Percentiles rank a stretch among this genome's conserved stretches.
Evolutionary conservation across 2,888 invertebrate species (phyloP).

Genomic region (Sinelater perroti): DNA sequence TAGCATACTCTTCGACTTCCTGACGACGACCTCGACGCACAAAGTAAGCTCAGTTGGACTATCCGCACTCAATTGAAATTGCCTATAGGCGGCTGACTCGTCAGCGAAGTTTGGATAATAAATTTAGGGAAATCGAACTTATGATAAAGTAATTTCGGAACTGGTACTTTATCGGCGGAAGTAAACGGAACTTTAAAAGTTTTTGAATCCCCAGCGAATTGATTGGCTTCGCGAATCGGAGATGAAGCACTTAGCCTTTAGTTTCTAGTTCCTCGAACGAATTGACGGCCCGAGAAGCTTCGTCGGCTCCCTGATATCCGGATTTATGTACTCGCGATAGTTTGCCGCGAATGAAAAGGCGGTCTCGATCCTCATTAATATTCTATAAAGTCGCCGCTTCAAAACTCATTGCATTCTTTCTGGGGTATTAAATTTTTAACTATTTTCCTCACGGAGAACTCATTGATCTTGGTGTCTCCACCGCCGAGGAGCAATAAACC

Average conservation of each 20-base stretch:
- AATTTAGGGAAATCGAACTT: constrained; percentile 35
- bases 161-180: constrained; percentile 30
- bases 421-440: constrained; percentile 55
- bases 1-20: constrained; percentile 88
- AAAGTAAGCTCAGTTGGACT: constrained; percentile 45
- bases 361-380: constrained; percentile 36
- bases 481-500: constrained; percentile 46
- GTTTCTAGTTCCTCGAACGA: constrained; percentile 46
- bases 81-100: not conserved
- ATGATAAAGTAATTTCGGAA: constrained; percentile 42
- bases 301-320: constrained; percentile 21
- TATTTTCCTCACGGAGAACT: constrained; percentile 54
- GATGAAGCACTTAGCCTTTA: constrained; percentile 52
- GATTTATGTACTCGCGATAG: constrained; percentile 22
- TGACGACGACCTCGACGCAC: constrained; percentile 61
- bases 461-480: constrained; percentile 52
- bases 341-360: constrained; percentile 25
- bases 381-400: constrained; percentile 37
- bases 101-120: constrained; percentile 22
- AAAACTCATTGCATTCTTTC: constrained; percentile 42
- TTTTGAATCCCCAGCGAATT: constrained; percentile 53
- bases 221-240: constrained; percentile 55
- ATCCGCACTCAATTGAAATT: constrained; percentile 19
- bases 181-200: constrained; percentile 45
- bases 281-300: constrained; percentile 38